Evolutionary conservation across 2,888 invertebrate species (phyloP), one percentile per base, ranked within the genome.

Genomic region (Tuberolachnus salignus): DNA sequence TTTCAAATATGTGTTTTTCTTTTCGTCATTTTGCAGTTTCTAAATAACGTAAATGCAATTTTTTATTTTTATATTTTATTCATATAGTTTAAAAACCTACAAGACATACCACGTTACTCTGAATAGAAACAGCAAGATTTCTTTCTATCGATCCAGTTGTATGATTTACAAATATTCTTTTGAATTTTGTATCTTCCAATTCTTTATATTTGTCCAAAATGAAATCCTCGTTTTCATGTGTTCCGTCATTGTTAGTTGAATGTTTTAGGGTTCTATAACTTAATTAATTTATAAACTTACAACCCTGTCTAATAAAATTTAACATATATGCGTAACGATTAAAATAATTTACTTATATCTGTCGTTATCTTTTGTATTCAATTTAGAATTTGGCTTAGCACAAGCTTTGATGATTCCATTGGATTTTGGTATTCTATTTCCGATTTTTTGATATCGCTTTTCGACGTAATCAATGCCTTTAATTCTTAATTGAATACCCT

Each of bases 131-230:
- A 63, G 86, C 84, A 44, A 91, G 85, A 85, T 90, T 91, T 78
- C 90, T 88, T 83, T 89, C 87, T 84, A 92, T 89, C 81, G 87
- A 88, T 8, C 89, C 91, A 9, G 88, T 88, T 26, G 91, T 88
- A 13, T 90, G 90, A 81, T 88, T 87, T 70, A 91, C 84, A 84
- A 91, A 92, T 19, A 89, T 86, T 70, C 84, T 85, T 84, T 89
- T 89, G 83, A 90, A 90, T 4, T 85, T 83, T 16, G 88, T 87
- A 81, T 89, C 89, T 81, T 85, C 83, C n/a, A 89, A 85, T 78
- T 88, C 86, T 53, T 84, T 84, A 82, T 88, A 88, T 80, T 85
- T 86, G 13, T 84, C 84, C 42, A 84, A 59, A 49, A 78, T 78
- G 16, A 69, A 78, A 16, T 78, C 78, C 42, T 67, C 69, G n/a